Evolutionary conservation across 2,113 vertebrate species (phyloP).

Genomic region (Corapipo altera): DNA sequence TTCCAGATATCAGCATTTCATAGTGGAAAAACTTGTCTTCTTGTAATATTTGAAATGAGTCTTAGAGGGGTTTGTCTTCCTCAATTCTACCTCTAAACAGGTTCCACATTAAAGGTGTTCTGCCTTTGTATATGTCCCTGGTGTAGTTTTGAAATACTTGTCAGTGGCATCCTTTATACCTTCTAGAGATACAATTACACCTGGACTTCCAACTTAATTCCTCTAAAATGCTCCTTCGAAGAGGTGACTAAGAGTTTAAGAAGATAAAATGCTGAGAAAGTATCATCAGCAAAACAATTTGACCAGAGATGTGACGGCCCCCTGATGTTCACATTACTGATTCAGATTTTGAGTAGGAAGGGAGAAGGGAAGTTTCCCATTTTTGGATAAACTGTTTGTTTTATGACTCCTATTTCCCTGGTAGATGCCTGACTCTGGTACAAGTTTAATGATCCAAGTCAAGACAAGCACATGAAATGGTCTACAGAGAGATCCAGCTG

Average conservation of each 20-base stretch:
- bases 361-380: not conserved
- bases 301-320: not conserved
- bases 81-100: not conserved
- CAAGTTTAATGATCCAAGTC: not conserved
- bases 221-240: constrained; percentile 41
- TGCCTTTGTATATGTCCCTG: not conserved
- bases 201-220: constrained; percentile 25
- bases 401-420: not conserved
- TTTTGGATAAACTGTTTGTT: not conserved
- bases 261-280: constrained; percentile 38
- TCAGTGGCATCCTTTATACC: not conserved
- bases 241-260: constrained; percentile 44
- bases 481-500: not conserved
- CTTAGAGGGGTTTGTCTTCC: not conserved
- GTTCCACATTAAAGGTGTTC: not conserved
- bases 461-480: not conserved
- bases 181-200: constrained; percentile 13
- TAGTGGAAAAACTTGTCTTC: not conserved
- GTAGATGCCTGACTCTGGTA: not conserved
- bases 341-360: not conserved
- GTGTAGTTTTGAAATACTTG: not conserved
- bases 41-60: not conserved
- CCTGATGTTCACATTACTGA: constrained; percentile 25
- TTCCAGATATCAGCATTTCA: not conserved
- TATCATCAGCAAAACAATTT: constrained; percentile 37